Evolutionary conservation across 1,140 invertebrate genomes (phyloP), one percentile per base, ranked within the genome.

Genomic region (Neodiprion lecontei): DNA sequence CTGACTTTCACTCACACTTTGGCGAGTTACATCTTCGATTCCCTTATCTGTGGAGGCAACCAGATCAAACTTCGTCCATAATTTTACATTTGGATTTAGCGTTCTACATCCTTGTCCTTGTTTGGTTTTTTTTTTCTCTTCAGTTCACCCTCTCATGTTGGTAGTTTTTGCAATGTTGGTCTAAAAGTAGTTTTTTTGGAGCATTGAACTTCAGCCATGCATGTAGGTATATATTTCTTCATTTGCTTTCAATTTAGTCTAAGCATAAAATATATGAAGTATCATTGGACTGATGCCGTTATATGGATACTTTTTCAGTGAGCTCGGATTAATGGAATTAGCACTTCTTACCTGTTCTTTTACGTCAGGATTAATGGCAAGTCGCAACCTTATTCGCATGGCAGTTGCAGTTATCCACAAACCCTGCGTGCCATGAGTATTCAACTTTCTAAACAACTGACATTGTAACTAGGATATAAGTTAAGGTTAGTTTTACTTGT

Each of bases 401-500:
- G 53, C 11, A 61, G 53, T 17, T 61, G 53, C 11, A 5, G 53
- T 61, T 61, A 61, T 61, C 53, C 11, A 61, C 11, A 17, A 61
- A 12, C n/a, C 53, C 53, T 61, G 53, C n/a, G 11, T 61, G 53
- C 53, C 53, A 61, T 61, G 53, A 61, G 53, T 61, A 61, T 61
- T 7, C 53, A 61, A 61, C 53, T 61, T 17, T 12, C n/a, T 61
- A 61, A 61, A 61, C 53, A 17, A 61, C 53, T 61, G 8, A 61
- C 53, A 61, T 14, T 9, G 53, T 61, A 61, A 61, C n/a, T 61
- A 61, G 53, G 53, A 17, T 14, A 17, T 61, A 14, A 61, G 4
- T 61, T 61, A 61, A 61, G 53, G 53, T 61, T 9, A 61, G 53
- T 61, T 61, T 61, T 61, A 11, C n/a, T 40, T 40, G 5, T 40